These are phyloP conservation scores for Eurypyga helias DNA, from an alignment of 2,113 vertebrate genomes.

Conservation along the genomic window DNA sequence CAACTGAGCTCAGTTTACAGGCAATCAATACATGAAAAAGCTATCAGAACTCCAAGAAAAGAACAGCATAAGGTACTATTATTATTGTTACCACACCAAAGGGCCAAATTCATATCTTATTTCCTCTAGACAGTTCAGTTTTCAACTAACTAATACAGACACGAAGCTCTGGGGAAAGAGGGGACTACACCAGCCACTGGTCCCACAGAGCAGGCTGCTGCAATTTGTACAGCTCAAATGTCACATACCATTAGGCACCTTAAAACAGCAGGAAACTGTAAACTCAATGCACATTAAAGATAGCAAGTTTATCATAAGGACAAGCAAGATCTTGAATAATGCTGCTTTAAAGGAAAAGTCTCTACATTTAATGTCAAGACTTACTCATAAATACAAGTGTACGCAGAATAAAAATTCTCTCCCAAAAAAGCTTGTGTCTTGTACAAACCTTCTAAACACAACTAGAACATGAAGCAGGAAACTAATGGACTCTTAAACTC, in stretches of 20 bases:
- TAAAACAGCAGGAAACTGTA: neutral
- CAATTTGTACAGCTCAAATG: neutral
- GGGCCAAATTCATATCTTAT: neutral
- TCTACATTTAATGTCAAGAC: neutral
- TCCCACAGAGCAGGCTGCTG: neutral
- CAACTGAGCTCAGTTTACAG: neutral
- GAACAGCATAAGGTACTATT: accelerated
- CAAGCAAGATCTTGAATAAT: neutral
- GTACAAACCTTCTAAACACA: neutral
- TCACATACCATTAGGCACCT: neutral
- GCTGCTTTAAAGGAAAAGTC: neutral
- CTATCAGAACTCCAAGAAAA: neutral
- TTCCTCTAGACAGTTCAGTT: neutral
- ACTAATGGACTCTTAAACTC: neutral
- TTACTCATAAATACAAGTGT: accelerated
- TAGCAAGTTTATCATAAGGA: neutral
- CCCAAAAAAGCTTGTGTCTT: neutral
- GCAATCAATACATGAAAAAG: neutral
- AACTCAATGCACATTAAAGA: neutral
- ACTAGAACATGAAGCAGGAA: neutral
- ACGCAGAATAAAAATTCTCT: neutral
- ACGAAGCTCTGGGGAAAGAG: neutral
- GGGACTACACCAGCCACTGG: neutral
- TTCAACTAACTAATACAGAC: neutral
- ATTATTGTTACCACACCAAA: neutral